These are phyloP conservation scores for Pantala flavescens DNA, from an alignment of 1,140 invertebrate species.

Conservation along the genomic window DNA sequence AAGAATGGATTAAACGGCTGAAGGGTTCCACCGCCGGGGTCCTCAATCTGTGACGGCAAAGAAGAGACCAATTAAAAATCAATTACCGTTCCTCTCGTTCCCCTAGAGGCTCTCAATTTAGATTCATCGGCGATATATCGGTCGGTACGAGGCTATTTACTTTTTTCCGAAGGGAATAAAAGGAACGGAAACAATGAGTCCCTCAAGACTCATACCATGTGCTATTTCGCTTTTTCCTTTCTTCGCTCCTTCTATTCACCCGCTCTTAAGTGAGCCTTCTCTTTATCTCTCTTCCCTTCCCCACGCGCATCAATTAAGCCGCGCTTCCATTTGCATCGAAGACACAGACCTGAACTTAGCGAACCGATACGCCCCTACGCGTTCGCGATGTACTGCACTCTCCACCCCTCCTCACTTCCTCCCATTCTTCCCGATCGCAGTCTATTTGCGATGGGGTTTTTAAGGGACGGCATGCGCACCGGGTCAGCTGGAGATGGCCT, in stretches of 20 bases:
- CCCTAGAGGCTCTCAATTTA: neutral
- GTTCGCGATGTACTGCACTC: neutral
- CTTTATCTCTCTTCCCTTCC: neutral
- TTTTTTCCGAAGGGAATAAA: neutral
- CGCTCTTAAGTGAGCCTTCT: no score
- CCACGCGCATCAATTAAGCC: neutral
- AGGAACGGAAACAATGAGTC: neutral
- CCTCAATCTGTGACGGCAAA: neutral
- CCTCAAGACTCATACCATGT: neutral
- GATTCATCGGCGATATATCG: slow-evolving; percentile 5
- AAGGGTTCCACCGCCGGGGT: neutral
- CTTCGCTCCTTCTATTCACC: neutral
- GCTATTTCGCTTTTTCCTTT: neutral
- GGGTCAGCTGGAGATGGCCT: no score
- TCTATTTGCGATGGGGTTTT: neutral
- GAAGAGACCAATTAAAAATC: slow-evolving; percentile 4
- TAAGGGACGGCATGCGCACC: no score
- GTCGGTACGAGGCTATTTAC: neutral
- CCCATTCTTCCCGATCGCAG: neutral
- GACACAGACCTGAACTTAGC: neutral
- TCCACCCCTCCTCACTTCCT: neutral
- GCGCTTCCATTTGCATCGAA: neutral
- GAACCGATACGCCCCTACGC: neutral
- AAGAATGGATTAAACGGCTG: neutral
- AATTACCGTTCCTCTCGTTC: neutral